Conservation (phyloP, 2,888 invertebrate species). For the Synanthedon tipuliformis region DNA sequence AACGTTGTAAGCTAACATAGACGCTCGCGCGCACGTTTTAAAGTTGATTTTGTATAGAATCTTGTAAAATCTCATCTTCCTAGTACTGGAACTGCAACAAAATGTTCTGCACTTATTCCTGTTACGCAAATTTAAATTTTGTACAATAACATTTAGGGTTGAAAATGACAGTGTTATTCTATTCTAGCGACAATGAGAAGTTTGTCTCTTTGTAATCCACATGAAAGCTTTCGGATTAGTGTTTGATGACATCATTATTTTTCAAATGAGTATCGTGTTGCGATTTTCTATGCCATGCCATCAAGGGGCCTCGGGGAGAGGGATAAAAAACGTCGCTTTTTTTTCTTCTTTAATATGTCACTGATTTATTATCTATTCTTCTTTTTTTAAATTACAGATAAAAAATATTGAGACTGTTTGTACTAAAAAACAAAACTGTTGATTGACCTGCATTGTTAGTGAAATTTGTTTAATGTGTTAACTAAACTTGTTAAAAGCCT, state of each 20-base stretch:
- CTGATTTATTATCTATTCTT: constrained; percentile 42
- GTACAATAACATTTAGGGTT: neutral
- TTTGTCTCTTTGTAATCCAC: constrained; percentile 52
- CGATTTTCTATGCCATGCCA: constrained; percentile 46
- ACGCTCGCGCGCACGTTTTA: neutral
- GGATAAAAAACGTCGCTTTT: constrained; percentile 19
- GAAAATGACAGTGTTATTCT: neutral
- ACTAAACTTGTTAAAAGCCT: too few relatives aligned
- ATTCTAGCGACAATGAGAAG: constrained; percentile 4
- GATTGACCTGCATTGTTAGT: too few relatives aligned
- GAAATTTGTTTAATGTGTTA: too few relatives aligned
- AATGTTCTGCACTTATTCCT: neutral
- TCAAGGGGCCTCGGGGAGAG: constrained; percentile 28
- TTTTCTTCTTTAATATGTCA: constrained; percentile 22
- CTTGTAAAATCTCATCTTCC: neutral
- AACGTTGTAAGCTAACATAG: neutral
- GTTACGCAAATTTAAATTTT: neutral
- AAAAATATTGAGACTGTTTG: too few relatives aligned
- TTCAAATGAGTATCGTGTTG: constrained; percentile 62
- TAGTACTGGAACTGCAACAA: neutral
- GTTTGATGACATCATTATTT: constrained; percentile 71
- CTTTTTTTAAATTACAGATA: too few relatives aligned
- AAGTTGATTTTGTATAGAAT: neutral
- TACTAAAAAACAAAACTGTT: too few relatives aligned
- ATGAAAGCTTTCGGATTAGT: constrained; percentile 70